Base-by-base conservation (phyloP, 2,888 invertebrate genomes). In the Cetonia aurata region DNA sequence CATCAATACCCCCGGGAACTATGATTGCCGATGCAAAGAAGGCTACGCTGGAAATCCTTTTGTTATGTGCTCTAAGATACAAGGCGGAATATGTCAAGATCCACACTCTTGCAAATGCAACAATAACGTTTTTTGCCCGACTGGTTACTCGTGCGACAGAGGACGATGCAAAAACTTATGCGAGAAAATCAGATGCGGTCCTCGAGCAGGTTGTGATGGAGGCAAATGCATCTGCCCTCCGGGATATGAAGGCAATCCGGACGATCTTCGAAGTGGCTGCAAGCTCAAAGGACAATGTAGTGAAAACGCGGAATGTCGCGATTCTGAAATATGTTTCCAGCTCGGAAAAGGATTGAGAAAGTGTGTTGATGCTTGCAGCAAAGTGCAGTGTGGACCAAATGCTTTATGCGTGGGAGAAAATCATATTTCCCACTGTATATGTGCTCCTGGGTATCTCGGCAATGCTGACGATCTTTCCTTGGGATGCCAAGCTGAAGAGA, bases 301-400 rank as follows among this genome's bases (percentile, higher is more conserved):
- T 73, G 93, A 92, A 74, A 95, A 96, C 81, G 88, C 90, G 1
- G 93, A 95, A 76, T 96, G 96, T 80, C 89, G 90, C 74, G 90
- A 92, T 78, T 89, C 93, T 1, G 93, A 96, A 85, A 96, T 96
- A 79, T 96, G 96, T 82, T 94, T 96, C 85, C 94, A 95, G 85
- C 84, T 93, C 33, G 91, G 92, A 57, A 93, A 91, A 85, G 92
- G 91, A 33, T 82, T 90, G 3, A 87, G 96, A 67, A 93, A 93
- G 83, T 96, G 96, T 83, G 91, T 95, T 2, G 95, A 96, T 81
- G 93, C 93, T 0, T 96, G 96, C 80, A 91, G 92, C 74, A 94
- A 94, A 85, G 87, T 94, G 41, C 95, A 95, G 79, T 96, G 96
- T 81, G 96, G 96, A 10, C 95, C 96, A 0, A 96, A 96, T 83